A percentile compares a stretch with the other conserved stretches of the same genome.
Evolutionary conservation across 1,140 invertebrate genomes (phyloP).

Genomic region (Heliconius melpomene): DNA sequence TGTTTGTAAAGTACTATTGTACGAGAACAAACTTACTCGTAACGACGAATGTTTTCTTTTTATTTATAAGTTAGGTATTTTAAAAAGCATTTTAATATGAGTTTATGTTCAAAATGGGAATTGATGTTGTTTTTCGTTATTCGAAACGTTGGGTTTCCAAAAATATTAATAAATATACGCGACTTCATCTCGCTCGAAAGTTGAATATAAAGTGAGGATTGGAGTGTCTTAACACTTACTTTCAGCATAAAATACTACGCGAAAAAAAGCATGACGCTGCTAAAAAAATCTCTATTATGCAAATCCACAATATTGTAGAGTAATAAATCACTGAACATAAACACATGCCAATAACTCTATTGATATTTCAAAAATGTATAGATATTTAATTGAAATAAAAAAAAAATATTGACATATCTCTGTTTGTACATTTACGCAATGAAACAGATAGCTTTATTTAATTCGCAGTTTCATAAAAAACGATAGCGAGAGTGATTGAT

Average conservation of each 20-base stretch:
- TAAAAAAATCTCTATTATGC: too few species aligned
- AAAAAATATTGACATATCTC: neutral
- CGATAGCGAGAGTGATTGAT: conserved; percentile 39
- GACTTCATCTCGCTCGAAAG: too few species aligned
- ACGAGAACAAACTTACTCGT: conserved; percentile 15
- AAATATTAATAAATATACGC: too few species aligned
- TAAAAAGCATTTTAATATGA: neutral
- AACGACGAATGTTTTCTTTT: conserved; percentile 20
- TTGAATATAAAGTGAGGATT: neutral
- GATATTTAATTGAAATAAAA: conserved; percentile 2
- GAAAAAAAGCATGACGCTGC: neutral
- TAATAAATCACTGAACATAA: neutral
- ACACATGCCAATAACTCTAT: neutral
- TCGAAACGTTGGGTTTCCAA: too few species aligned
- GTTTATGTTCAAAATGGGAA: neutral
- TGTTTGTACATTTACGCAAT: conserved; percentile 22
- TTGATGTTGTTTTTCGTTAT: neutral
- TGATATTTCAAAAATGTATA: neutral
- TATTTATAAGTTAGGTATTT: neutral
- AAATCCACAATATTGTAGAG: neutral
- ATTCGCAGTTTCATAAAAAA: conserved; percentile 36
- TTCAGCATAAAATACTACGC: neutral
- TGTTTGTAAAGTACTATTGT: conserved; percentile 28
- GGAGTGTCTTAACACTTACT: neutral
- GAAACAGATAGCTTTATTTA: conserved; percentile 35